A percentile compares a stretch with the other conserved stretches of the same genome.
phyloP scores from a whole-genome alignment of 2,797 vertebrate species.

The Salmo trutta region DNA sequence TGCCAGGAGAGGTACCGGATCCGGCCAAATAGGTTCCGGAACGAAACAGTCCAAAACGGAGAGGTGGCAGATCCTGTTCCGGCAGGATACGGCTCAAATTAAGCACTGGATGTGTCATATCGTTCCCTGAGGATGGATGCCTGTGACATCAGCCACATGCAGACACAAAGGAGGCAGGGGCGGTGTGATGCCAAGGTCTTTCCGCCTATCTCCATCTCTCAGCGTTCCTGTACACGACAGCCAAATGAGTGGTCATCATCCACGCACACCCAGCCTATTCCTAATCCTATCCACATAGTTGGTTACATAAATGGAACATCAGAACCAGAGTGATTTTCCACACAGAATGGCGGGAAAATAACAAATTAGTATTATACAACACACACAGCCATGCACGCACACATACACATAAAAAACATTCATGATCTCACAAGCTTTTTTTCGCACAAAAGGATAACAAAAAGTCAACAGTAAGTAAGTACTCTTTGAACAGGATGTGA shows the following conservation, averaged over 20 bases:
- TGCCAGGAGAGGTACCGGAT: too few relatives aligned
- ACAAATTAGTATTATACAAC: conserved; percentile 1
- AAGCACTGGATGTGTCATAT: conserved; percentile 31
- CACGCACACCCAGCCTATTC: neutral
- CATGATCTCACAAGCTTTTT: neutral
- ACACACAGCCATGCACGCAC: neutral
- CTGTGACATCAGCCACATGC: conserved; percentile 16
- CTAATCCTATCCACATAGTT: neutral
- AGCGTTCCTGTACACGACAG: neutral
- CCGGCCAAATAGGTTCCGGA: too few relatives aligned
- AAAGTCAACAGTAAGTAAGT: neutral
- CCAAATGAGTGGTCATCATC: conserved; percentile 2
- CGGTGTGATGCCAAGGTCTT: neutral
- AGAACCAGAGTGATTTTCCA: neutral
- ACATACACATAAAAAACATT: conserved; percentile 4
- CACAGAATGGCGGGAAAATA: neutral
- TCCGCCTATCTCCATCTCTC: neutral
- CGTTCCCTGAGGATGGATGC: conserved; percentile 1
- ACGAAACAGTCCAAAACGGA: too few relatives aligned
- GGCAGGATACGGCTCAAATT: too few relatives aligned
- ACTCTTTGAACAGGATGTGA: neutral
- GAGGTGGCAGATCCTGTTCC: too few relatives aligned
- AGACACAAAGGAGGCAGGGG: conserved; percentile 6
- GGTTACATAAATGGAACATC: conserved; percentile 10
- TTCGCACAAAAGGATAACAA: neutral